These are phyloP conservation scores for Antedon mediterranea DNA, from an alignment of 53 echinoderm and acorn worm species.

Conservation along the genomic window DNA sequence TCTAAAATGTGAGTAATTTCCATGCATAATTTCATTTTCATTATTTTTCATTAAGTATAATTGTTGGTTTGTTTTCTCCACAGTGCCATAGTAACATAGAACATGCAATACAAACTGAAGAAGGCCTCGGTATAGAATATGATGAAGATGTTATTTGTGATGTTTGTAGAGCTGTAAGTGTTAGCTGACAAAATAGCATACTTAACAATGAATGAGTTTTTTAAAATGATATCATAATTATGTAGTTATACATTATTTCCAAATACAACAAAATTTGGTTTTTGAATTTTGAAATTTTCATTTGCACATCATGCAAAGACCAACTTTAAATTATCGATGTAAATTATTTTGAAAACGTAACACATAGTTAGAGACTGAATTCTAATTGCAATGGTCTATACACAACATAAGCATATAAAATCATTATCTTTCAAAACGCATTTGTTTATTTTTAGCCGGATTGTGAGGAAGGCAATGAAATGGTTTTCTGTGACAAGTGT, in stretches of 20 bases:
- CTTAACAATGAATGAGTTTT: background rate
- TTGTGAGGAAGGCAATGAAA: constrained; percentile 97
- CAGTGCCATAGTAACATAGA: constrained; percentile 98
- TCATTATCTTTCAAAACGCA: background rate
- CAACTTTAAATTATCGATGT: no score
- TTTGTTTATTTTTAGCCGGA: constrained; percentile 52
- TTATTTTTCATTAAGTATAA: background rate
- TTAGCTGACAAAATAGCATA: background rate
- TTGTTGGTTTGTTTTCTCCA: background rate
- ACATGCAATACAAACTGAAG: constrained; percentile 91
- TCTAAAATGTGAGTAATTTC: no score
- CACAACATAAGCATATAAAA: no score
- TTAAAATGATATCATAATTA: background rate
- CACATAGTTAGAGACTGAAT: no score
- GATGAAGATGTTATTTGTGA: constrained; percentile 98
- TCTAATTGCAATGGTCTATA: no score
- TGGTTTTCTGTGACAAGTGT: constrained; percentile 99
- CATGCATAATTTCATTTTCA: no score
- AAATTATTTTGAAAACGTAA: no score
- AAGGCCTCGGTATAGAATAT: constrained; percentile 93
- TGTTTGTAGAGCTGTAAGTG: constrained; percentile 95
- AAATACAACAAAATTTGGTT: background rate
- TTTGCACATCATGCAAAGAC: no score
- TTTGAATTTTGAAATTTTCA: no score
- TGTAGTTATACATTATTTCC: background rate